Base-by-base conservation (phyloP, 2,113 vertebrate species). In the Columbina picui region DNA sequence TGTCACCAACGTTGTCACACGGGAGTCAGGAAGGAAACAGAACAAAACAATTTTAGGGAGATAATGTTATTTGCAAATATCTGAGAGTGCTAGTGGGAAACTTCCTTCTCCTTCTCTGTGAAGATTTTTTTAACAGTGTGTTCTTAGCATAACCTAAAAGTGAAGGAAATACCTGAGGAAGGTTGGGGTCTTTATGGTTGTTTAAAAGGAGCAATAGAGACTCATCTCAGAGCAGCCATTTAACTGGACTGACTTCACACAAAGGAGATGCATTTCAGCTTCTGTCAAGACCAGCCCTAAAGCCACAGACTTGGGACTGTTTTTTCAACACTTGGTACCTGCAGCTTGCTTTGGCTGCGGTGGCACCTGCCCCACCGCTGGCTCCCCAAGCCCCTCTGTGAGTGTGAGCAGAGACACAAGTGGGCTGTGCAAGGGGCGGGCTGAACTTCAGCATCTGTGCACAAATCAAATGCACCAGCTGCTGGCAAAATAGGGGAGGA, bases 1-100 rank as follows among this genome's bases (percentile, higher is more conserved):
- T 65, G 57, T 80, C 84, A 92, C 61, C 38, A 64, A 10, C 19
- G 49, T 10, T 59, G 56, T 64, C 64, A 60, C 45, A 77, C 6
- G 27, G 27, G 63, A 89, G 45, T 11, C 74, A 79, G 81, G 89
- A 94, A 96, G 81, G 82, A 96, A 94, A 83, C 20, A 39, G 38
- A 83, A 49, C 17, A 87, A 81, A 94, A 68, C 16, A 19, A 25
- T 68, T 87, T 90, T 75, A 55, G 26, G 43, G 65, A 84, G 73
- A 86, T 64, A 59, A 77, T 6, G 34, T 70, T 93, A 64, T 75
- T 84, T 87, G 64, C 76, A 81, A 84, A 26, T 71, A 59, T n/a
- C 64, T 75, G 36, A 57, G 57, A 53, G 9, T 22, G 22, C 36
- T 85, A 36, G 29, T 45, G 59, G 34, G 22, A 91, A 67, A 55